Percentiles rank a stretch among this genome's conserved stretches.
phyloP scores from a whole-genome alignment of 1,140 invertebrate genomes.

The Leguminivora glycinivorella region DNA sequence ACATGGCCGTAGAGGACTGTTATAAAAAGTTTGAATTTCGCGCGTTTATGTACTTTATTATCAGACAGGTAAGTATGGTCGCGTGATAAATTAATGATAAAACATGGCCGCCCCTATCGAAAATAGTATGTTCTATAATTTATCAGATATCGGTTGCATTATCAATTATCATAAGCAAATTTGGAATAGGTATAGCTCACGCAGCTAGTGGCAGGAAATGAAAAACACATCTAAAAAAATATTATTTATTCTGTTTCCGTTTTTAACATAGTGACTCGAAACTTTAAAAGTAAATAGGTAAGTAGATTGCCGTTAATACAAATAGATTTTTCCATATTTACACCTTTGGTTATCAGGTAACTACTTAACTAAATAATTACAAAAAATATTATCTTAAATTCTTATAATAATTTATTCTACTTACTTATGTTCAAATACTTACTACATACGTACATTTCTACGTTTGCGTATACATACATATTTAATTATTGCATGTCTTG shows the following conservation, averaged over 20 bases:
- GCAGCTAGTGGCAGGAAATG: background rate
- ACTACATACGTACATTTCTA: background rate
- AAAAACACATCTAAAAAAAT: background rate
- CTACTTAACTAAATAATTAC: conserved; percentile 43
- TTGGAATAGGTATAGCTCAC: background rate
- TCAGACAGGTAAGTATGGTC: too few relatives aligned
- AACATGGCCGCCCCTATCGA: too few relatives aligned
- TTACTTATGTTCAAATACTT: background rate
- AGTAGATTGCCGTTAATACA: conserved; percentile 7
- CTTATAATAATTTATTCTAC: background rate
- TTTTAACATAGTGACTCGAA: conserved; percentile 49
- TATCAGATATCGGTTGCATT: too few relatives aligned
- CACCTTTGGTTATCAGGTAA: conserved; percentile 65
- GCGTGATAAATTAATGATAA: too few relatives aligned
- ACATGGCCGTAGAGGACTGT: too few relatives aligned
- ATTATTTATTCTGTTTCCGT: conserved; percentile 16
- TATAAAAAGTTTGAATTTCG: too few relatives aligned
- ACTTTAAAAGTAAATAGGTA: conserved; percentile 31
- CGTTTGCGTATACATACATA: background rate
- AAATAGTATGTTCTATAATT: too few relatives aligned
- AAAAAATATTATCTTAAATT: conserved; percentile 4
- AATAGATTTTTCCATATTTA: conserved; percentile 42
- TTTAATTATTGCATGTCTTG: background rate
- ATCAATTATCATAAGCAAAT: too few relatives aligned
- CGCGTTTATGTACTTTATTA: too few relatives aligned